Base-by-base conservation (phyloP, 2,113 vertebrate species). In the Hippocampus guttulatus region DNA sequence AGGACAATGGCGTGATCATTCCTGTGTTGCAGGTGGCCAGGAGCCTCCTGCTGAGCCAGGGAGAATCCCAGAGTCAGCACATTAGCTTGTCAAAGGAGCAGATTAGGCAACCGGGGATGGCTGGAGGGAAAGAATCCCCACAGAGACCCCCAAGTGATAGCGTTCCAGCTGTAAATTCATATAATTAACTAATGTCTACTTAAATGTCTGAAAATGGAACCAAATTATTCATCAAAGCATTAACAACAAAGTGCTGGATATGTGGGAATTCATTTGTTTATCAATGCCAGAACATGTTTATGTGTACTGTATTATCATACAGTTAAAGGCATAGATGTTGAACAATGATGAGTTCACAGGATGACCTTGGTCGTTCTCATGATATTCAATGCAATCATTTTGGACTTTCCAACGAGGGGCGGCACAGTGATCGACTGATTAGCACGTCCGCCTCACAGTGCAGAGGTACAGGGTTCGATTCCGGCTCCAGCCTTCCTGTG, bases 11-110 rank as follows among this genome's bases (percentile, higher is more conserved):
- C 81, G 78, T 84, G 70, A 88, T 85, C 71, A 77, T 67, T 84
- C 61, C 73, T 72, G 72, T 74, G 78, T 86, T 87, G 88, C 92
- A 91, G 91, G 90, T 91, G 92, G 84, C 71, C 88, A 82, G 76
- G 79, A 84, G 81, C 73, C 72, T 84, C 86, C 86, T 64, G 78
- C 87, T 85, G 88, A 78, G 86, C 3, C 68, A 75, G 63, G 67
- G 71, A 81, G 73, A 85, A 87, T 85, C 78, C 83, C 77, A 43
- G 52, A 84, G 81, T 87, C 86, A 85, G 80, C 73, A 80, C 81
- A 88, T 92, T 91, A 89, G 84, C 89, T 18, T 89, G 69, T 88
- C 79, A 92, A 92, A 80, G 83, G 52, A 85, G 71, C 64, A 78
- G 85, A 89, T 90, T 81, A 87, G 33, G 25, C n/a, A 76, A 33